Evolutionary conservation across 2,113 vertebrate genomes (phyloP).

Genomic region (Cyprinodon variegatus): DNA sequence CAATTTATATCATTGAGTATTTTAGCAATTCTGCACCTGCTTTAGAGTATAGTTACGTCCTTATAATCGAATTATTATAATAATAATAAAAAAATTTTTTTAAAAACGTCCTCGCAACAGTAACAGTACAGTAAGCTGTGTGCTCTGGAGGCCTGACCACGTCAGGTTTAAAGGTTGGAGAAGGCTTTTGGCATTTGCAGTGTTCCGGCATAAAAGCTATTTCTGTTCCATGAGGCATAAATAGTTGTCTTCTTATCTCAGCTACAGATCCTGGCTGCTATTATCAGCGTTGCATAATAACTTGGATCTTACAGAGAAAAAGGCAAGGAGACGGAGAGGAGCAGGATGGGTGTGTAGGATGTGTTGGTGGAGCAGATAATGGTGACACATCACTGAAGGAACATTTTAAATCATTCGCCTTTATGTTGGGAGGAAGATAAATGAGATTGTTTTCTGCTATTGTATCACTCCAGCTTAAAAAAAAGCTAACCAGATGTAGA

Average conservation of each 20-base stretch:
- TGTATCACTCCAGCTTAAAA: constrained; percentile 11
- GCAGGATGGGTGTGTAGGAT: constrained; percentile 46
- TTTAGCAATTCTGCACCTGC: not conserved
- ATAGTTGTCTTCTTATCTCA: constrained; percentile 46
- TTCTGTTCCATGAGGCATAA: constrained; percentile 48
- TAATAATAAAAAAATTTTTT: no score
- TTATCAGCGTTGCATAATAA: constrained; percentile 53
- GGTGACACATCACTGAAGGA: constrained; percentile 59
- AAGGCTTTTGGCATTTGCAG: constrained; percentile 39
- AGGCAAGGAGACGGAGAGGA: constrained; percentile 27
- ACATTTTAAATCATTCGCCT: constrained; percentile 55
- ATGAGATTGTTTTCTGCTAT: constrained; percentile 22
- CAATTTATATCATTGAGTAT: not conserved
- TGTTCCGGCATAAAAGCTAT: constrained; percentile 45
- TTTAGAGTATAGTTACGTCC: no score
- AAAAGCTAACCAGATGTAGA: not conserved
- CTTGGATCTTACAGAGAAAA: constrained; percentile 52
- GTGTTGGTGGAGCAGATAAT: constrained; percentile 45
- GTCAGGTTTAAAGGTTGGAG: constrained; percentile 17
- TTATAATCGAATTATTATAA: no score
- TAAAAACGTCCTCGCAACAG: constrained; percentile 36
- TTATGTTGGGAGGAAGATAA: constrained; percentile 38
- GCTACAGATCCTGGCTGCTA: constrained; percentile 25
- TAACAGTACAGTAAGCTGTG: constrained; percentile 31
- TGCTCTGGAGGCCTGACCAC: constrained; percentile 18